Percentiles rank a stretch among this genome's conserved stretches.
These are phyloP conservation scores for Dicyrtoma fusca DNA, from an alignment of 2,888 invertebrate genomes.

Conservation along the genomic window DNA sequence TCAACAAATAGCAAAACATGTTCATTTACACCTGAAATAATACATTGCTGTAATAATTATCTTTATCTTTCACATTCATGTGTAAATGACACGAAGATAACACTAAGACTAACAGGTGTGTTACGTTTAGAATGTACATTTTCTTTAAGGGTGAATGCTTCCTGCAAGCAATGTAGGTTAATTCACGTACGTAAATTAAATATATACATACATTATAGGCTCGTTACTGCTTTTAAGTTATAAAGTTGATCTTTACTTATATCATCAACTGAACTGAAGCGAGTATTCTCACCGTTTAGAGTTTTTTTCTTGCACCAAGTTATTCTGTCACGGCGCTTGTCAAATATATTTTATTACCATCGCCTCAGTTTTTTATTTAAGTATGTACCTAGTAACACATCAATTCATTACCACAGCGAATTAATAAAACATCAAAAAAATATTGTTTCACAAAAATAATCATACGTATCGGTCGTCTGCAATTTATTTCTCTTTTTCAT, in stretches of 20 bases:
- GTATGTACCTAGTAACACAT: neutral
- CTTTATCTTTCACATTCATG: too few species aligned
- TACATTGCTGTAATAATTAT: too few species aligned
- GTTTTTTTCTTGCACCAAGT: constrained; percentile 19
- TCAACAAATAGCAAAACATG: too few species aligned
- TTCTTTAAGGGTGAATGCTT: too few species aligned
- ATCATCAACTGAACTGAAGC: neutral
- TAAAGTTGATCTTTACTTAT: neutral
- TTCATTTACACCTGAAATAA: too few species aligned
- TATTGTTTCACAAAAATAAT: neutral
- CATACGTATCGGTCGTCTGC: neutral
- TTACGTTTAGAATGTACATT: too few species aligned
- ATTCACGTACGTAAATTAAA: too few species aligned
- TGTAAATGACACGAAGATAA: too few species aligned
- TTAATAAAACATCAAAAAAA: neutral
- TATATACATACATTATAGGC: too few species aligned
- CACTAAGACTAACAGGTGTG: too few species aligned
- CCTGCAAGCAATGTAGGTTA: too few species aligned
- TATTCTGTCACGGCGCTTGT: constrained; percentile 14
- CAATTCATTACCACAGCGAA: neutral
- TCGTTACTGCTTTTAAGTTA: too few species aligned
- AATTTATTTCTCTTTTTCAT: constrained; percentile 2
- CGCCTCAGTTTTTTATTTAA: constrained; percentile 6
- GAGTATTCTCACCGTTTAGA: neutral
- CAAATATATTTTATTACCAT: constrained; percentile 19